Conservation (phyloP, 2,797 vertebrate species). For the Rhodeus uyekii region DNA sequence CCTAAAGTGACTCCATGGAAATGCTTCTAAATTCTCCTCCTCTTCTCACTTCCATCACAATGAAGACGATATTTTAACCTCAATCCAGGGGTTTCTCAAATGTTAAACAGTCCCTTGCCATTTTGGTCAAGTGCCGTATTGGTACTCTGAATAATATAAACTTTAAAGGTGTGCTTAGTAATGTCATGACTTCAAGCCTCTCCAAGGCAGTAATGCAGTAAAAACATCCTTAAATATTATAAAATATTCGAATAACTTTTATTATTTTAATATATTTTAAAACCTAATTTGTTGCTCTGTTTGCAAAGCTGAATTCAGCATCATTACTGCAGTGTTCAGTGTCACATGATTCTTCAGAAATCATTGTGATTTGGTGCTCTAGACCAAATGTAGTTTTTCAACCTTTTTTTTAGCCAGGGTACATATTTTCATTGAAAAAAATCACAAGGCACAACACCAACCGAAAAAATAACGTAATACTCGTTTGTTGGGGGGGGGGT, state of each 20-base stretch:
- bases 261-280: not conserved
- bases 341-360: slow-evolving; percentile 2
- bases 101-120: not conserved
- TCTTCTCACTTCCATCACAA: slow-evolving; percentile 1
- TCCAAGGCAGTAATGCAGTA: not conserved
- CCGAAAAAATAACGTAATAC: too few species aligned
- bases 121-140: not conserved
- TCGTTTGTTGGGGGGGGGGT: too few species aligned
- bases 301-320: not conserved
- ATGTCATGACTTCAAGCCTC: too few species aligned
- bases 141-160: not conserved
- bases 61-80: slow-evolving; percentile 36
- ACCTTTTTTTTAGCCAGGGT: too few species aligned
- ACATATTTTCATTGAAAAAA: too few species aligned
- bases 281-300: not conserved
- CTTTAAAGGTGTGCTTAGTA: not conserved
- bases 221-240: not conserved
- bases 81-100: not conserved
- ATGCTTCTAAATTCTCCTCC: slow-evolving; percentile 56
- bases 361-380: not conserved
- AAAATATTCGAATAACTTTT: not conserved
- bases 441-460: too few species aligned
- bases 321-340: not conserved
- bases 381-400: too few species aligned
- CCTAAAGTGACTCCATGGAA: slow-evolving; percentile 71